A percentile compares a stretch with the other conserved stretches of the same genome.
Conservation (phyloP, 2,888 invertebrate genomes). For the Dinocampus coccinellae region DNA sequence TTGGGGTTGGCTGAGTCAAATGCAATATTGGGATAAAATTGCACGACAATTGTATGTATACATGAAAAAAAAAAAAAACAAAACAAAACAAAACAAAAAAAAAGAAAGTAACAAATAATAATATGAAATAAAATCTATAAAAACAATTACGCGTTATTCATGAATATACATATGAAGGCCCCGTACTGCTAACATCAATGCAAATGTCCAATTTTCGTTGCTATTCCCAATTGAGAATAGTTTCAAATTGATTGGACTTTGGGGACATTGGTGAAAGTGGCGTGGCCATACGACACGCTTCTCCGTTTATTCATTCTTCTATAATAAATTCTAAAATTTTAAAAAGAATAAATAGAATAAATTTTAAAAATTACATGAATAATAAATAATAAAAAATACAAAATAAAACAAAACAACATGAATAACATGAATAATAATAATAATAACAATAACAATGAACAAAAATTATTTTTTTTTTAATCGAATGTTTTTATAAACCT, state of each 20-base stretch:
- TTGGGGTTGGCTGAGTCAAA: constrained; percentile 48
- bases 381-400: background rate
- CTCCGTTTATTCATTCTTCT: constrained; percentile 32
- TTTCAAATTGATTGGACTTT: constrained; percentile 66
- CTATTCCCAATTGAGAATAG: constrained; percentile 53
- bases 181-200: constrained; percentile 67
- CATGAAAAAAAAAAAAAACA: too few relatives aligned
- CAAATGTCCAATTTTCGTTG: constrained; percentile 68
- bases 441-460: background rate
- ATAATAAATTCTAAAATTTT: background rate
- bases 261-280: constrained; percentile 68
- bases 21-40: constrained; percentile 3
- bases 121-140: background rate
- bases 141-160: constrained; percentile 14
- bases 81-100: constrained; percentile 41
- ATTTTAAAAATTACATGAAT: background rate
- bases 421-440: background rate
- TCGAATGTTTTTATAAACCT: background rate
- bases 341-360: background rate
- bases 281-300: constrained; percentile 63
- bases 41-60: constrained; percentile 41
- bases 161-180: constrained; percentile 48
- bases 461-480: background rate
- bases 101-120: constrained; percentile 29
- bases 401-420: background rate